Evolutionary conservation across 2,113 vertebrate genomes (phyloP), one percentile per base, ranked within the genome.

Genomic region (Gymnobelideus leadbeateri): DNA sequence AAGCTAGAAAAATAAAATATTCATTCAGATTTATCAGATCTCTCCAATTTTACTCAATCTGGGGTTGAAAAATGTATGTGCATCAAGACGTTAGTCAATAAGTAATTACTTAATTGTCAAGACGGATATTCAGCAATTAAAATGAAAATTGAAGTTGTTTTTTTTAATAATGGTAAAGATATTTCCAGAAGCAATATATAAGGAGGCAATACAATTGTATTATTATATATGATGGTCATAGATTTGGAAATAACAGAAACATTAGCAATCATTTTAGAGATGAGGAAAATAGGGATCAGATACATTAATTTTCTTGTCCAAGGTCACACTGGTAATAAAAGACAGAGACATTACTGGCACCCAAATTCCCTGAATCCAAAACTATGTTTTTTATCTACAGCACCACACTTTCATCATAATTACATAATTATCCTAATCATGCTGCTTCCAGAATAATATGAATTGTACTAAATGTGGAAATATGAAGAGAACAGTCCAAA

Each of bases 1-100:
- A 96, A 94, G 54, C 94, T 23, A 94, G 52, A 96, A 96, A 97
- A 97, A 94, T 94, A 53, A 43, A 97, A 94, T 96, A 97, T 97
- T 94, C 92, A 94, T 97, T 91, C 51, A 93, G 89, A 98, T 94
- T 96, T 96, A 95, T 95, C 84, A 95, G 91, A 91, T 92, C 7
- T 97, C 96, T 94, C 61, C 28, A 96, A 89, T 96, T 97, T 46
- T 91, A 51, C 24, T 95, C 54, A 96, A 14, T 91, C 91, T 96
- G 96, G 91, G 92, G 28, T 96, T 97, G 96, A 95, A 94, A 47
- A 97, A 95, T 96, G 97, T 95, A 91, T 21, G 43, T 97, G 91
- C 43, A 91, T 24, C 77, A 96, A 96, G 16, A 92, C 51, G 91
- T 91, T 47, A 90, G 61, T 96, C 49, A 0, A 97, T 97, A 97